These are phyloP conservation scores for Heliconius hortense DNA, from an alignment of 2,888 invertebrate genomes.

Conservation along the genomic window DNA sequence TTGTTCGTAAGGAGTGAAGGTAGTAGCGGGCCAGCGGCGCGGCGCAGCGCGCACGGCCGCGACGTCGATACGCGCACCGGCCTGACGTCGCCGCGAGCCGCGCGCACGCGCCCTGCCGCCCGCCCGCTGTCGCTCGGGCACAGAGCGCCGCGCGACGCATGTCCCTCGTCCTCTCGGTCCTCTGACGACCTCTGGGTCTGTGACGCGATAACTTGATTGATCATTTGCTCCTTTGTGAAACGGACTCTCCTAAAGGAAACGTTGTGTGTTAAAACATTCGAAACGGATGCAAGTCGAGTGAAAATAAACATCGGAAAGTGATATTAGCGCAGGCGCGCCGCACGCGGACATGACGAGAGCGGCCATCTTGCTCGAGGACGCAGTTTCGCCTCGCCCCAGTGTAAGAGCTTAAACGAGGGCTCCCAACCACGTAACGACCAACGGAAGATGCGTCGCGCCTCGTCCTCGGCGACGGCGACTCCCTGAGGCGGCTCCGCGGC, in stretches of 20 bases:
- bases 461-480: constrained; percentile 65
- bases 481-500: constrained; percentile 74
- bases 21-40: constrained; percentile 54
- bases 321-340: constrained; percentile 75
- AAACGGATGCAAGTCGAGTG: constrained; percentile 58
- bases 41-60: constrained; percentile 53
- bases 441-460: constrained; percentile 64
- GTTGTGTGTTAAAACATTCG: constrained; percentile 51
- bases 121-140: constrained; percentile 54
- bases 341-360: constrained; percentile 74
- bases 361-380: constrained; percentile 79
- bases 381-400: constrained; percentile 80
- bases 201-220: constrained; percentile 44
- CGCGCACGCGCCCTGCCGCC: constrained; percentile 61
- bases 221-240: constrained; percentile 32
- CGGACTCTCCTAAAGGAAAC: constrained; percentile 40
- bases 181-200: constrained; percentile 52
- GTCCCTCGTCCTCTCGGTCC: constrained; percentile 55
- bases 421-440: constrained; percentile 52
- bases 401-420: constrained; percentile 63
- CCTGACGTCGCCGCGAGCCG: constrained; percentile 66
- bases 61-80: constrained; percentile 69
- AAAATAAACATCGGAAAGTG: constrained; percentile 77
- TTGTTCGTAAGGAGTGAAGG: constrained; percentile 64
- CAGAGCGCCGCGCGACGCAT: constrained; percentile 59